Evolutionary conservation across 1,140 invertebrate genomes (phyloP).

Genomic region (Trinorchestia longiramus): DNA sequence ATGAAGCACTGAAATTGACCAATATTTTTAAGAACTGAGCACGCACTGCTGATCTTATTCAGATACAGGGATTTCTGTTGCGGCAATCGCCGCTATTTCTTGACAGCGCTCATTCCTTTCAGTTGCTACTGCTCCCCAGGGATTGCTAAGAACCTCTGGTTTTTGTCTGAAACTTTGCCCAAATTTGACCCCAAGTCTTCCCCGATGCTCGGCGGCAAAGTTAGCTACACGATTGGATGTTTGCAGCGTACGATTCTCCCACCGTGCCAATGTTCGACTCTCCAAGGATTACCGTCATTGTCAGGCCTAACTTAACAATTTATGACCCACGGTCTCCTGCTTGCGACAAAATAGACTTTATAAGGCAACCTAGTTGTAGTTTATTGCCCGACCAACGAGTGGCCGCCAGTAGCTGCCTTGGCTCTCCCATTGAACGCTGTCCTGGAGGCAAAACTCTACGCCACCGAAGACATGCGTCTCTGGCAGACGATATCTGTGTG

Average conservation of each 20-base stretch:
- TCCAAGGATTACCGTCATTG: constrained; percentile 22
- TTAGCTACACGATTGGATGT: constrained; percentile 34
- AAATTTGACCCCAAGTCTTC: constrained; percentile 27
- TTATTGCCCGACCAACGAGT: not conserved
- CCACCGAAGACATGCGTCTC: not conserved
- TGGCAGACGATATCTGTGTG: not conserved
- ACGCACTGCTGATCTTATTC: not conserved
- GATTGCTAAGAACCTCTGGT: not conserved
- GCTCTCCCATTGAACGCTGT: not conserved
- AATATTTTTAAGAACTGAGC: not conserved
- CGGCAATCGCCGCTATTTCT: not conserved
- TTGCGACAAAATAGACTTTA: constrained; percentile 46
- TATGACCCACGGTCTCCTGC: constrained; percentile 31
- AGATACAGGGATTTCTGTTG: not conserved
- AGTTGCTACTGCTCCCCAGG: not conserved
- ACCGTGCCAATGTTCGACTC: constrained; percentile 38
- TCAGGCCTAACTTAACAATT: constrained; percentile 48
- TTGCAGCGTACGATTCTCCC: not conserved
- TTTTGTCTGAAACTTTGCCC: not conserved
- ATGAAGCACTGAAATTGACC: not conserved
- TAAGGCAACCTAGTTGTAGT: not conserved
- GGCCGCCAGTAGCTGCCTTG: not conserved
- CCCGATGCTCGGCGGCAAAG: constrained; percentile 5
- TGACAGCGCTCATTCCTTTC: not conserved
- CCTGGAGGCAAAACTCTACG: not conserved